Evolutionary conservation across 2,888 invertebrate species (phyloP).

Genomic region (Drosophila lutescens): DNA sequence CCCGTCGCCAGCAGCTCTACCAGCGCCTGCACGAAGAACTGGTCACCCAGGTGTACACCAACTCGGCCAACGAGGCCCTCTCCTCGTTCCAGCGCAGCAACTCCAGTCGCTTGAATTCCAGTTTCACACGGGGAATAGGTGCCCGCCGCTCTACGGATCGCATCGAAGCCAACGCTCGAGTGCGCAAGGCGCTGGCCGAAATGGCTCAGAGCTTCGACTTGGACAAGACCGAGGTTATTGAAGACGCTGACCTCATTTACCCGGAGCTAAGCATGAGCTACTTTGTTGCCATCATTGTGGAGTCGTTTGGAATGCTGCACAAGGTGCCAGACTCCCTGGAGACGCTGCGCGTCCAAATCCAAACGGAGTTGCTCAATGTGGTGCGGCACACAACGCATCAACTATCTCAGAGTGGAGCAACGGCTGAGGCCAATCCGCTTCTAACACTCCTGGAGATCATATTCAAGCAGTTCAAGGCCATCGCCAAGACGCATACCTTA

Average conservation of each 20-base stretch:
- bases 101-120: constrained; percentile 86
- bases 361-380: constrained; percentile 91
- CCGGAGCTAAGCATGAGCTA: constrained; percentile 88
- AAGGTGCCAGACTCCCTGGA: constrained; percentile 94
- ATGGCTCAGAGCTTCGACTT: constrained; percentile 84
- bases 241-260: constrained; percentile 86
- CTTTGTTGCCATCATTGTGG: constrained; percentile 92
- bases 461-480: constrained; percentile 92
- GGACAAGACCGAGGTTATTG: constrained; percentile 85
- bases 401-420: constrained; percentile 84
- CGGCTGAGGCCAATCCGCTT: constrained; percentile 83
- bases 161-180: constrained; percentile 85
- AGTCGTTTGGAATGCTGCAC: constrained; percentile 92
- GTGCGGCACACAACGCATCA: constrained; percentile 92
- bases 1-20: constrained; percentile 87
- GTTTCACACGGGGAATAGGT: constrained; percentile 86
- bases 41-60: constrained; percentile 89
- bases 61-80: constrained; percentile 86
- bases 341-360: constrained; percentile 92
- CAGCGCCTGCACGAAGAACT: constrained; percentile 89
- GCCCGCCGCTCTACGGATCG: constrained; percentile 87
- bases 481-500: constrained; percentile 90
- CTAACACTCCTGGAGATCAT: constrained; percentile 89
- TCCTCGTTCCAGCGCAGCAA: constrained; percentile 86
- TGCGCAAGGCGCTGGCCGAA: constrained; percentile 86